Evolutionary conservation across 1,140 invertebrate genomes (phyloP).

Genomic region (Anoplophora glabripennis): DNA sequence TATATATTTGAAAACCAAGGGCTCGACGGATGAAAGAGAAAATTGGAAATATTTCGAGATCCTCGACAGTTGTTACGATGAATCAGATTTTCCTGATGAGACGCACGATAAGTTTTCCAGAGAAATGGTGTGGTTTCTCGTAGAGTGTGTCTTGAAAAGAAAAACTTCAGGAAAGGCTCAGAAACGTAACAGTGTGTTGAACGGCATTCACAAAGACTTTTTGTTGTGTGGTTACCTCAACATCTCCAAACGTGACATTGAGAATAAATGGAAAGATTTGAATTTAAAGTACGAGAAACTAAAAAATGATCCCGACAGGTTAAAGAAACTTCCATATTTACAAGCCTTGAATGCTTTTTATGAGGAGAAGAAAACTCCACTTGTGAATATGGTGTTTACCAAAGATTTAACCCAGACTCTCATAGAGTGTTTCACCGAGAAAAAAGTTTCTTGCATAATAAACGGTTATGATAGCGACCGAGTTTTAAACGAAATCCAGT

Average conservation of each 20-base stretch:
- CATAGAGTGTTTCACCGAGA: not conserved
- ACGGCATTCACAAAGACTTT: not conserved
- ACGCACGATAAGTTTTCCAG: not conserved
- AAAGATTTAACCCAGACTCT: not conserved
- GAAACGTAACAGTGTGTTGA: not conserved
- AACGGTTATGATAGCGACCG: not conserved
- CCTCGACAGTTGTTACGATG: conserved; percentile 4
- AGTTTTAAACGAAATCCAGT: not conserved
- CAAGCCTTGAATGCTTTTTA: not conserved
- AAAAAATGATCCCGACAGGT: not conserved
- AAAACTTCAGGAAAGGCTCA: not conserved
- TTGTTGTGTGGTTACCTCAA: not conserved
- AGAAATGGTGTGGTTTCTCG: conserved; percentile 7
- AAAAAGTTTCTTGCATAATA: not conserved
- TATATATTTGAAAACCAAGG: not conserved
- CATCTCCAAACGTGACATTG: not conserved
- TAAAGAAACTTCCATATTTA: not conserved
- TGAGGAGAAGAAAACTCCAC: not conserved
- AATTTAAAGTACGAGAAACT: conserved; percentile 1
- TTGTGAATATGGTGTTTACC: conserved; percentile 1
- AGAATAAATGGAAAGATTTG: conserved; percentile 3
- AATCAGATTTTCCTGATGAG: not conserved
- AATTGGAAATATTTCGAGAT: conserved; percentile 4
- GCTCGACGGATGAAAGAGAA: not conserved
- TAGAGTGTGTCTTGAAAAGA: not conserved